A percentile compares a stretch with the other conserved stretches of the same genome.
These are phyloP conservation scores for Saxidomus purpurata DNA, from an alignment of 1,140 invertebrate genomes.

Conservation along the genomic window DNA sequence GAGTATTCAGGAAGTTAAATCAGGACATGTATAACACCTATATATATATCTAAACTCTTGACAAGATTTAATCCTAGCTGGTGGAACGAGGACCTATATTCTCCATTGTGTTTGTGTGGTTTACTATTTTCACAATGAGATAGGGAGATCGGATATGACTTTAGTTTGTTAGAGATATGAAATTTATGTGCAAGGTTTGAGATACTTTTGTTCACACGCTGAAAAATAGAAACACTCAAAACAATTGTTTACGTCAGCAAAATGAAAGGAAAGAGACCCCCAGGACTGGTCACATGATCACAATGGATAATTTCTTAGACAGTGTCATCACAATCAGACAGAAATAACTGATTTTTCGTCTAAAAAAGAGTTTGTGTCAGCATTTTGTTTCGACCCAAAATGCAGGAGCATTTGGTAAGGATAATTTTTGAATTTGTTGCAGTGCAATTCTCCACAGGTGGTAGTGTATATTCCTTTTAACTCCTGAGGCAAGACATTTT, in stretches of 20 bases:
- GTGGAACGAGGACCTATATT: not conserved
- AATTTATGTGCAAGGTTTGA: not conserved
- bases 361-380: not conserved
- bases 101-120: no score
- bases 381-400: not conserved
- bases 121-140: no score
- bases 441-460: no score
- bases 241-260: not conserved
- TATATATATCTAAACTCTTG: not conserved
- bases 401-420: constrained; percentile 20
- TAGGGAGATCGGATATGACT: not conserved
- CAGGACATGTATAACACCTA: not conserved
- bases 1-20: not conserved
- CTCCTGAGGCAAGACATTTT: no score
- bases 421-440: not conserved
- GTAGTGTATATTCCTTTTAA: no score
- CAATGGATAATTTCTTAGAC: not conserved
- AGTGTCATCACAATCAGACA: not conserved
- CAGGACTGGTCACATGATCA: constrained; percentile 1
- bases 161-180: not conserved
- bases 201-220: not conserved
- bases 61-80: not conserved
- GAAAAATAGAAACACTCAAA: no score
- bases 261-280: not conserved
- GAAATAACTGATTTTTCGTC: not conserved